These are phyloP conservation scores for Xylota segnis DNA, from an alignment of 2,888 invertebrate genomes.

Conservation along the genomic window DNA sequence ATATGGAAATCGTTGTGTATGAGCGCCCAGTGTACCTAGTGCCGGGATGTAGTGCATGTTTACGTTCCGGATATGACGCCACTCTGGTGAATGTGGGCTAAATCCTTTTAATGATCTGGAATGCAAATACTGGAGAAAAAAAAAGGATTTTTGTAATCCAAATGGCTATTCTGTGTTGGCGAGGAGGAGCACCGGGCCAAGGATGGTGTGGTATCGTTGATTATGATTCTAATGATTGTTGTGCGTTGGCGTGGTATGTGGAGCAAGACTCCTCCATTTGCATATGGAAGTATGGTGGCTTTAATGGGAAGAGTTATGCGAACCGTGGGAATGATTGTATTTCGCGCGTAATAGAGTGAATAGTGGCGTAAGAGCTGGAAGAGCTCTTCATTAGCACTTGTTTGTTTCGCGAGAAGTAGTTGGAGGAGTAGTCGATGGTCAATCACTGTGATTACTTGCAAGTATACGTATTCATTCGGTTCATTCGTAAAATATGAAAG, in stretches of 20 bases:
- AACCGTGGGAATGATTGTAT: constrained; percentile 17
- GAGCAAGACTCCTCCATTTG: constrained; percentile 46
- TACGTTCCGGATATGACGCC: constrained; percentile 10
- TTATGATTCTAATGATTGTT: constrained; percentile 68
- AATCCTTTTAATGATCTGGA: constrained; percentile 73
- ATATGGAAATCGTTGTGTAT: constrained; percentile 58
- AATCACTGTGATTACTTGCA: too few species aligned
- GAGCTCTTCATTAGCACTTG: constrained; percentile 51
- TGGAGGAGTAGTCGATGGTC: too few species aligned
- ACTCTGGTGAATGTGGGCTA: constrained; percentile 21
- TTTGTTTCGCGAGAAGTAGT: too few species aligned
- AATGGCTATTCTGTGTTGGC: constrained; percentile 44
- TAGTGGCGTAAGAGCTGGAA: constrained; percentile 16
- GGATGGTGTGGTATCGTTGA: constrained; percentile 55
- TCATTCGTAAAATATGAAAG: too few species aligned
- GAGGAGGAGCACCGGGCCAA: constrained; percentile 25
- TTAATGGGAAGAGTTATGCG: constrained; percentile 28
- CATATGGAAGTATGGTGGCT: constrained; percentile 38
- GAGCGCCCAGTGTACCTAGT: neutral
- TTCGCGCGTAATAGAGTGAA: constrained; percentile 23
- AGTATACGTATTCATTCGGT: too few species aligned
- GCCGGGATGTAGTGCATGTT: constrained; percentile 12
- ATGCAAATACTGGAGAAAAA: constrained; percentile 38
- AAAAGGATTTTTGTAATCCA: constrained; percentile 51
- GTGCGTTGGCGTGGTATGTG: constrained; percentile 54